A percentile compares a stretch with the other conserved stretches of the same genome.
Evolutionary conservation across 2,888 invertebrate species (phyloP).

Genomic region (Meandrusa payeni): DNA sequence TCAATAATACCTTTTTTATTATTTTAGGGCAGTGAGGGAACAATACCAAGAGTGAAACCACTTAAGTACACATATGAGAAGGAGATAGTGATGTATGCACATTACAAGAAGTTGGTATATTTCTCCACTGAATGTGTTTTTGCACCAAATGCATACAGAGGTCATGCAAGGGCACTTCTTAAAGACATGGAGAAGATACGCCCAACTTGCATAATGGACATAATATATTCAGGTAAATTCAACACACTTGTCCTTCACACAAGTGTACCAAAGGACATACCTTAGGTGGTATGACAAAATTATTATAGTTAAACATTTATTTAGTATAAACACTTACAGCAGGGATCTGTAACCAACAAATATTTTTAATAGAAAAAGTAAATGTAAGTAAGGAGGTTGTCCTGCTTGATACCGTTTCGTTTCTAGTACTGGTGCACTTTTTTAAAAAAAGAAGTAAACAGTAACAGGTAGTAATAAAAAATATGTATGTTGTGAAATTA

Average conservation of each 20-base stretch:
- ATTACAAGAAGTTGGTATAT: constrained; percentile 96
- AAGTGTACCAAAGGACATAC: background rate
- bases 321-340: no score
- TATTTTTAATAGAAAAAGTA: no score
- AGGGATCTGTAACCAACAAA: no score
- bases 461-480: no score
- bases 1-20: constrained; percentile 15
- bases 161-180: constrained; percentile 92
- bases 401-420: no score
- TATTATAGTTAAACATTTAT: no score
- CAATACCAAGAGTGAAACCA: constrained; percentile 96
- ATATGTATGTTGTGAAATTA: no score
- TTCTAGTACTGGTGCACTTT: no score
- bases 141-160: constrained; percentile 98
- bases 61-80: constrained; percentile 99
- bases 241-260: background rate
- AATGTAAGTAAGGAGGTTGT: no score
- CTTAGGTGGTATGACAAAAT: no score
- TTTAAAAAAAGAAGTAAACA: no score
- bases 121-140: constrained; percentile 99
- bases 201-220: constrained; percentile 95
- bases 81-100: constrained; percentile 99
- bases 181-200: constrained; percentile 97
- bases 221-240: constrained; percentile 90
- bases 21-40: constrained; percentile 86